phyloP scores from a whole-genome alignment of 2,113 vertebrate genomes.

The Bolborhynchus lineola region DNA sequence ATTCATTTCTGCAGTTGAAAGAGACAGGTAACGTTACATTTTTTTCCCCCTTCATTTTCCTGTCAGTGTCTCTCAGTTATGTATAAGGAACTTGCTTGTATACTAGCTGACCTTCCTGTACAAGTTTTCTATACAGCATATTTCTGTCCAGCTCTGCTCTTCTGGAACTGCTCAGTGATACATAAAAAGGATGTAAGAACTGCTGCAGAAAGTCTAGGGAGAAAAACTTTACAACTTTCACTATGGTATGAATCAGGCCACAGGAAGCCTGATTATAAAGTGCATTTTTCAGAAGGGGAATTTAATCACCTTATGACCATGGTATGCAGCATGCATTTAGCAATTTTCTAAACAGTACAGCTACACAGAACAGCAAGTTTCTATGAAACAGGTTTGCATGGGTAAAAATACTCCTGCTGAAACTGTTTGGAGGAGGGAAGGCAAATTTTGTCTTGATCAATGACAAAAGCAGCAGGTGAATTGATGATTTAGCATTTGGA shows the following conservation, averaged over 20 bases:
- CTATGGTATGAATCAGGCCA: neutral
- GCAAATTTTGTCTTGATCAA: neutral
- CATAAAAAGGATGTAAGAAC: neutral
- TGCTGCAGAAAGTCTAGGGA: neutral
- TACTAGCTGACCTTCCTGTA: neutral
- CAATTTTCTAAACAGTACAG: neutral
- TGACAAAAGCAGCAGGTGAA: neutral
- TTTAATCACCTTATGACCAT: neutral
- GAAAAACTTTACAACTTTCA: neutral
- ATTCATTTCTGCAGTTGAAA: neutral
- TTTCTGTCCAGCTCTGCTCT: neutral
- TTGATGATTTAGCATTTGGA: neutral
- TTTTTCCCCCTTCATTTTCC: neutral
- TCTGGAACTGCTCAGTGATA: neutral
- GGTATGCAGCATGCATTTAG: neutral
- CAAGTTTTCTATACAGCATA: neutral
- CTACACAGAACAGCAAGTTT: neutral
- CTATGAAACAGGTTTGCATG: neutral
- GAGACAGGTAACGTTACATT: neutral
- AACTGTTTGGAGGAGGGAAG: neutral
- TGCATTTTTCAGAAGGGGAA: neutral
- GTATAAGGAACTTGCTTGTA: neutral
- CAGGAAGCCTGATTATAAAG: neutral
- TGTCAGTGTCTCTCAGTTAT: neutral
- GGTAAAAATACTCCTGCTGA: neutral